Base-by-base conservation (phyloP, 1,140 invertebrate species). In the Euura saliciscinereae region DNA sequence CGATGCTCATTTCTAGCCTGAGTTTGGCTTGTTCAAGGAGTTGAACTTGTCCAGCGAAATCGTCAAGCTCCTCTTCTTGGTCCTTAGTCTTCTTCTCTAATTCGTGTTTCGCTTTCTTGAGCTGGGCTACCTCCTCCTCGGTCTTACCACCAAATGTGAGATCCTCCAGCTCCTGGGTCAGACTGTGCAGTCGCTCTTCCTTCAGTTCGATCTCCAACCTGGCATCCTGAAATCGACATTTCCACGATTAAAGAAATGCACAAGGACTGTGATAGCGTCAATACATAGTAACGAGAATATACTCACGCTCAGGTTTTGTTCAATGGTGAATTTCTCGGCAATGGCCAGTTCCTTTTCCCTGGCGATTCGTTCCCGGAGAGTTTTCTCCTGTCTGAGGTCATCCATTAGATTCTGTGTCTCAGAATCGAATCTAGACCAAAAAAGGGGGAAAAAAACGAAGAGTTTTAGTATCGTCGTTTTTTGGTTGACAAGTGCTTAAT, bases 21-120 rank as follows among this genome's bases (percentile, higher is more conserved):
- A 98, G 87, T 84, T 98, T 98, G 2, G 96, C 94, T 82, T 95
- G 94, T 82, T 97, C 95, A 74, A 97, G 85, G 70, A 96, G 86
- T 87, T 95, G 92, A 79, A 95, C 92, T 84, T 96, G 96, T 45
- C 95, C 97, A 0, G 97, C 96, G 75, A 98, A 89, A 80, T 98
- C 97, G 82, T 99, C 97, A 43, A 98, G 87, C 82, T 98, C 97
- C 85, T 98, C 97, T 80, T 98, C 97, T 88, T 98, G 96, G 80
- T 98, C 97, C 79, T 96, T 93, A 3, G 93, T 84, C 74, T 95
- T 93, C 45, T 93, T 90, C 80, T 98, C 96, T n/a, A 97, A 88
- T 68, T 98, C 96, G 79, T 95, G 92, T 80, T 97, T 96, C 0
- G 91, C 90, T 79, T 95, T 93, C 73, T 96, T 93, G 73, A 98